phyloP scores from a whole-genome alignment of 2,113 vertebrate species.

The Egretta garzetta region DNA sequence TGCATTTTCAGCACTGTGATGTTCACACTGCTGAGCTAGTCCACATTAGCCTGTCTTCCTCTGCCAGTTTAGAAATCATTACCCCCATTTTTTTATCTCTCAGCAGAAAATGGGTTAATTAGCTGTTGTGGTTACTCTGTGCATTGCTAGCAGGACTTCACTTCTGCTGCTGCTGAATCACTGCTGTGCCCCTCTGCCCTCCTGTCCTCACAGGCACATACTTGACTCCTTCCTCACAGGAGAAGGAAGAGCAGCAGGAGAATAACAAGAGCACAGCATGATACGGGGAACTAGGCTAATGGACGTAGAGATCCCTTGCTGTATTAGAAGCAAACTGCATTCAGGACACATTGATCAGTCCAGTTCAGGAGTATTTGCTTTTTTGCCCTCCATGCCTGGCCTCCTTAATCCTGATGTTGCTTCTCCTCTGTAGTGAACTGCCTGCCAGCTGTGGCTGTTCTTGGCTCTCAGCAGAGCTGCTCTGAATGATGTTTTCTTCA shows the following conservation, averaged over 20 bases:
- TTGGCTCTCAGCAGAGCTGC: background rate
- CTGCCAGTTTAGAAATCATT: background rate
- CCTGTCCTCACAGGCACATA: background rate
- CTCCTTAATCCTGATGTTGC: background rate
- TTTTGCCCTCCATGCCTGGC: background rate
- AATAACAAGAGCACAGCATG: background rate
- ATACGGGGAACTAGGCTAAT: background rate
- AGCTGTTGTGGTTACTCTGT: background rate
- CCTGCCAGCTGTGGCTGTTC: background rate
- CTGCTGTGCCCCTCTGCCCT: background rate
- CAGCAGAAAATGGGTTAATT: background rate
- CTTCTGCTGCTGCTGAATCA: background rate
- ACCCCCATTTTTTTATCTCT: background rate
- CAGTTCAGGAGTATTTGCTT: background rate
- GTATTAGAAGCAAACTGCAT: background rate
- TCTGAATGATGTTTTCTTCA: background rate
- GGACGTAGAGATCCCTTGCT: background rate
- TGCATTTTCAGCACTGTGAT: background rate
- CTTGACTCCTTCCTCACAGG: background rate
- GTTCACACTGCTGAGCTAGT: background rate
- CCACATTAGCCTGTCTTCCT: rapidly evolving
- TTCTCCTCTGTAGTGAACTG: background rate
- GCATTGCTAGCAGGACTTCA: background rate
- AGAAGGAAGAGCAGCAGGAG: background rate
- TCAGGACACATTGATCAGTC: background rate